These are phyloP conservation scores for Drosophila jambulina DNA, from an alignment of 1,140 invertebrate genomes.

Conservation along the genomic window DNA sequence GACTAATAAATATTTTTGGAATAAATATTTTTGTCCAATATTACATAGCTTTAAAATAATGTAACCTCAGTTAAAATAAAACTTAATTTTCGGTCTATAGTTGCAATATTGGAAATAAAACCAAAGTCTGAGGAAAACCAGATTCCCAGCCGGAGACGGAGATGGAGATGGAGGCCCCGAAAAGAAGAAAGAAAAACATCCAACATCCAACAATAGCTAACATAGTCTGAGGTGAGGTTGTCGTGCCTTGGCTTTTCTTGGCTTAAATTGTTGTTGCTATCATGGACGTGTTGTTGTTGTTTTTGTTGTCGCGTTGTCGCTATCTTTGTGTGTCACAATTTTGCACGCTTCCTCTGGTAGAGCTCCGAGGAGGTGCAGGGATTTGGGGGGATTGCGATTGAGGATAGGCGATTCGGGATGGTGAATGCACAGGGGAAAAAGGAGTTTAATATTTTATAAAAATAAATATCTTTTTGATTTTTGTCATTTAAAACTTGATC, in stretches of 20 bases:
- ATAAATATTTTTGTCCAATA: no score
- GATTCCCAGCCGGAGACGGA: conserved; percentile 29
- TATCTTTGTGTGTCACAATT: conserved; percentile 81
- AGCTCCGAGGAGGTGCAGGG: conserved; percentile 1
- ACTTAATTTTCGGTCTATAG: not conserved
- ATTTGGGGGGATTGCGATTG: conserved; percentile 12
- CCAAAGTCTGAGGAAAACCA: conserved; percentile 20
- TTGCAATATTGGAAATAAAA: conserved; percentile 16
- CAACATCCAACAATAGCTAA: conserved; percentile 47
- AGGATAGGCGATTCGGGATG: conserved; percentile 19
- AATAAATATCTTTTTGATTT: not conserved
- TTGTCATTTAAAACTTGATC: not conserved
- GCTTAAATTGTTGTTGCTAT: conserved; percentile 29
- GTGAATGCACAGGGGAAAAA: not conserved
- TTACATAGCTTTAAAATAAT: no score
- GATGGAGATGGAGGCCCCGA: not conserved
- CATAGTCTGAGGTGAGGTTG: conserved; percentile 47
- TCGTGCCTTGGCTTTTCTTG: conserved; percentile 42
- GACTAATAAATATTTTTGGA: no score
- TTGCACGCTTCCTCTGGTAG: conserved; percentile 73
- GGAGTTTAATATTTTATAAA: not conserved
- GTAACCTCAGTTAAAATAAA: not conserved
- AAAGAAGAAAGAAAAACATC: conserved; percentile 32
- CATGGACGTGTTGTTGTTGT: conserved; percentile 9
- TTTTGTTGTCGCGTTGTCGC: conserved; percentile 58